These are phyloP conservation scores for Silurus glanis DNA, from an alignment of 2,113 vertebrate species.

Conservation along the genomic window DNA sequence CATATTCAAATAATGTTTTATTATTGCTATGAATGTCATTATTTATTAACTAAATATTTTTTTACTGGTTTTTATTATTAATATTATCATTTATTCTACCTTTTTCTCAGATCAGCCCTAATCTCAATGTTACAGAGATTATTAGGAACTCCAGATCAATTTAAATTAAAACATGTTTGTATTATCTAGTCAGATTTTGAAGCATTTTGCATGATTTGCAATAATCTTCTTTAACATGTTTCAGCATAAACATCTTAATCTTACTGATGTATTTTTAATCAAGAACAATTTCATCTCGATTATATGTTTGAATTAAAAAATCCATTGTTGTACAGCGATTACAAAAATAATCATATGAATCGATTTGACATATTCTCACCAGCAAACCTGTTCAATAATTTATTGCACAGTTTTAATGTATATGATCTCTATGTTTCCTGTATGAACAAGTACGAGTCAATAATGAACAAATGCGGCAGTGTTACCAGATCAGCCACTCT, in stretches of 20 bases:
- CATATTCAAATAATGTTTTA: too few species aligned
- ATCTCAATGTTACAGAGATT: background rate
- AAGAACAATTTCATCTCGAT: too few species aligned
- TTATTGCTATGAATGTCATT: too few species aligned
- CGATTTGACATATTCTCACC: background rate
- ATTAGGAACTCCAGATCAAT: too few species aligned
- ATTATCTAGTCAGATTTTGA: too few species aligned
- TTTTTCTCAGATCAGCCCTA: background rate
- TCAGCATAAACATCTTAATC: background rate
- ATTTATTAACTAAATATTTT: too few species aligned
- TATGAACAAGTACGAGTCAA: background rate
- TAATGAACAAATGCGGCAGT: slow-evolving; percentile 25
- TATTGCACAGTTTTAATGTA: background rate
- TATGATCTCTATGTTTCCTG: background rate
- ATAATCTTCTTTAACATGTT: background rate
- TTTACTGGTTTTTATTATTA: too few species aligned
- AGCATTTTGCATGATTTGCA: background rate
- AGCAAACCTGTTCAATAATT: background rate
- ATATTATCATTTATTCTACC: too few species aligned
- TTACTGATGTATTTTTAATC: background rate
- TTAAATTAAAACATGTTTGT: too few species aligned
- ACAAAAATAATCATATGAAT: background rate
- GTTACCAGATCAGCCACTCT: slow-evolving; percentile 93
- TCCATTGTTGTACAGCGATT: too few species aligned
- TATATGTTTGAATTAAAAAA: too few species aligned